A percentile compares a stretch with the other conserved stretches of the same genome.
Conservation (phyloP, 2,113 vertebrate genomes). For the Calypte anna region DNA sequence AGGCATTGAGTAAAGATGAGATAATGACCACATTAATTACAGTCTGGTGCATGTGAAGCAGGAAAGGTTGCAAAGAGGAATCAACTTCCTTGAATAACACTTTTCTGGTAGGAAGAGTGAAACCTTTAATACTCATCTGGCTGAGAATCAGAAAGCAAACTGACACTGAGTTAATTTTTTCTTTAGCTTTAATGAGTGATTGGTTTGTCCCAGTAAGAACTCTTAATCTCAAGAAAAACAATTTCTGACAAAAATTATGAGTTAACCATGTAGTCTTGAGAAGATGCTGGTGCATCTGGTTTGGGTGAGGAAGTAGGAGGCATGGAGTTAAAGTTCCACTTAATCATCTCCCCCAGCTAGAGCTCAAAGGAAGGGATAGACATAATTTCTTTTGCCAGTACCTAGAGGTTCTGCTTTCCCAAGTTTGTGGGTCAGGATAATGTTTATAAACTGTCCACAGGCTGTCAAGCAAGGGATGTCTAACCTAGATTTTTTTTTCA, state of each 20-base stretch:
- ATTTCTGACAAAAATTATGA: not conserved
- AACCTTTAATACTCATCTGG: not conserved
- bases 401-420: not conserved
- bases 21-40: not conserved
- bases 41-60: not conserved
- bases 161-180: not conserved
- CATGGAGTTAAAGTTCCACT: not conserved
- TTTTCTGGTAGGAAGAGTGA: not conserved
- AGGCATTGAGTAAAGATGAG: not conserved
- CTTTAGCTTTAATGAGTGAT: not conserved
- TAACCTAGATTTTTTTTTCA: not conserved
- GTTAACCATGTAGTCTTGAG: not conserved
- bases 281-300: not conserved
- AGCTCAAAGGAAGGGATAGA: not conserved
- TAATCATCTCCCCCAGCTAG: not conserved
- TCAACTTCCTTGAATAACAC: not conserved
- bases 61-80: not conserved
- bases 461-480: not conserved
- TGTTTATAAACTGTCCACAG: not conserved
- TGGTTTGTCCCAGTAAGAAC: not conserved
- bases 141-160: not conserved
- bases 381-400: not conserved
- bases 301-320: not conserved
- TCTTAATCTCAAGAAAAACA: not conserved
- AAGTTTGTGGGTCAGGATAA: not conserved